These are phyloP conservation scores for Ormyrus nitidulus DNA, from an alignment of 2,888 invertebrate species.

Conservation along the genomic window DNA sequence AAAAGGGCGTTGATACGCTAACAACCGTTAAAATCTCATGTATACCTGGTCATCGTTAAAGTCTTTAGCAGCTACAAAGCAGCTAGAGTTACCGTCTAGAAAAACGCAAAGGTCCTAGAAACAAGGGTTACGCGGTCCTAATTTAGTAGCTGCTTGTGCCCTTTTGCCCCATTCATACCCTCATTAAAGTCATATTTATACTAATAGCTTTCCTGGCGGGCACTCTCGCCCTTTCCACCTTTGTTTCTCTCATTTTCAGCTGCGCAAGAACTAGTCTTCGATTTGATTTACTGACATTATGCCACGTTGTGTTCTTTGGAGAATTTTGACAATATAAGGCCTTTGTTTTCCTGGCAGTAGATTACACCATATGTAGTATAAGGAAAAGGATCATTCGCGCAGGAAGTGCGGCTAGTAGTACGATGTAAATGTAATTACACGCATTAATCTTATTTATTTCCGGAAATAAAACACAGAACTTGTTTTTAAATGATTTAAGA, in stretches of 20 bases:
- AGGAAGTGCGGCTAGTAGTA: neutral
- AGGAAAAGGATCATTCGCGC: constrained; percentile 6
- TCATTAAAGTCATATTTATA: constrained; percentile 74
- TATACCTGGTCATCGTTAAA: neutral
- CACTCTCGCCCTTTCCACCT: neutral
- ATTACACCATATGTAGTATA: constrained; percentile 19
- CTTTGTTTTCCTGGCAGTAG: constrained; percentile 20
- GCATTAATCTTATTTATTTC: constrained; percentile 51
- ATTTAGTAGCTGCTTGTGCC: constrained; percentile 74
- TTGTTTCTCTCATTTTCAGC: too few species aligned
- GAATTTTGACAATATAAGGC: neutral
- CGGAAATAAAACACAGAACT: constrained; percentile 33
- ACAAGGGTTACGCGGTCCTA: constrained; percentile 61
- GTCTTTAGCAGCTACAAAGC: neutral
- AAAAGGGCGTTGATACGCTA: constrained; percentile 38
- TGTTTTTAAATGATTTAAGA: neutral
- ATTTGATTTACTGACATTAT: constrained; percentile 41
- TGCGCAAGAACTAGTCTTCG: constrained; percentile 33
- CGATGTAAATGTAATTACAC: constrained; percentile 28
- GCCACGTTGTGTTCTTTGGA: constrained; percentile 4
- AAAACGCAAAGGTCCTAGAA: constrained; percentile 19
- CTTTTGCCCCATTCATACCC: constrained; percentile 65
- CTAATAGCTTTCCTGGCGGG: constrained; percentile 67
- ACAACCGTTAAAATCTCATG: constrained; percentile 23
- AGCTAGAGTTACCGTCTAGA: neutral